These are phyloP conservation scores for Eupithecia vulgata DNA, from an alignment of 2,888 invertebrate species.

Conservation along the genomic window DNA sequence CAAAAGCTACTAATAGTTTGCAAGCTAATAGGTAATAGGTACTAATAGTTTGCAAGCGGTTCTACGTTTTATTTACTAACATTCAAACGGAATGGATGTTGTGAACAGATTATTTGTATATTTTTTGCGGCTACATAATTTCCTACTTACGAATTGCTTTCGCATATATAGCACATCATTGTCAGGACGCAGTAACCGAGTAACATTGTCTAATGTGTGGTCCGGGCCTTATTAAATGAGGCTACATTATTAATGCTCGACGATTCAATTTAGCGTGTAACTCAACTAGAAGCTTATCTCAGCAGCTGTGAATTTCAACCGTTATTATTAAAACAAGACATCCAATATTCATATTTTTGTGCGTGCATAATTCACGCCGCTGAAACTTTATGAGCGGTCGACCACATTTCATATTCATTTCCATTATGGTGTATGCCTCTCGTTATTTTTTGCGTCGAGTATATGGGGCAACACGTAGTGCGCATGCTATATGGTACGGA, in stretches of 20 bases:
- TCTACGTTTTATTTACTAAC: not conserved
- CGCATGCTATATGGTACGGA: constrained; percentile 9
- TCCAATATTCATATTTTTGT: constrained; percentile 23
- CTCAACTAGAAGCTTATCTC: constrained; percentile 1
- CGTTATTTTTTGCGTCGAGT: constrained; percentile 21
- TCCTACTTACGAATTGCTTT: not conserved
- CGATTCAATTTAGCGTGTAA: not conserved
- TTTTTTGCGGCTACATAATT: not conserved
- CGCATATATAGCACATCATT: not conserved
- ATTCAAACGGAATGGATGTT: not conserved
- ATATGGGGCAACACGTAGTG: not conserved
- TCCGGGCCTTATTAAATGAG: not conserved
- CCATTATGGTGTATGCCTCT: constrained; percentile 27
- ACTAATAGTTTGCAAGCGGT: too few relatives aligned
- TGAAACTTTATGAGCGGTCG: constrained; percentile 31
- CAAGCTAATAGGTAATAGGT: too few relatives aligned
- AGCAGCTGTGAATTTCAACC: constrained; percentile 9
- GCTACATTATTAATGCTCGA: not conserved
- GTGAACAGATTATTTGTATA: too few relatives aligned
- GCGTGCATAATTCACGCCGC: constrained; percentile 20
- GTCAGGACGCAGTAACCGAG: not conserved
- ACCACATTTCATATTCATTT: constrained; percentile 36
- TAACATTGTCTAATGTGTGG: not conserved
- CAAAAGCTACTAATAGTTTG: too few relatives aligned
- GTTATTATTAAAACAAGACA: constrained; percentile 23